Conservation (phyloP, 2,113 vertebrate species). For the Mola mola region DNA sequence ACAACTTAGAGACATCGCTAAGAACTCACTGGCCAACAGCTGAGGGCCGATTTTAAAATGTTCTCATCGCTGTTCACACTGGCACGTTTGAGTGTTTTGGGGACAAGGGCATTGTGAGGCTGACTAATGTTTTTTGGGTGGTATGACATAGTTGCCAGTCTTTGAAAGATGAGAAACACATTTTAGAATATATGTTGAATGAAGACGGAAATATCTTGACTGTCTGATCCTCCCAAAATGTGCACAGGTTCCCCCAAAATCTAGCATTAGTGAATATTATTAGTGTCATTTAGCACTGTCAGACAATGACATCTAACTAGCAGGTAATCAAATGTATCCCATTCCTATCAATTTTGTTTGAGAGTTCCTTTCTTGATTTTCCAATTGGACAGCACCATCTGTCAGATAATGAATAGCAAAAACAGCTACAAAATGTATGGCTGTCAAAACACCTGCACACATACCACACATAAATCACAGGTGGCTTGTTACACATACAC, state of each 20-base stretch:
- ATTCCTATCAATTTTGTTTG: slow-evolving; percentile 32
- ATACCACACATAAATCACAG: slow-evolving; percentile 28
- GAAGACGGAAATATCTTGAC: no score
- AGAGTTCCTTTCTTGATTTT: slow-evolving; percentile 54
- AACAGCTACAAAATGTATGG: slow-evolving; percentile 15
- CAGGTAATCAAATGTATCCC: slow-evolving; percentile 14
- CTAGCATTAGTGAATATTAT: slow-evolving; percentile 14
- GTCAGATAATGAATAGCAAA: slow-evolving; percentile 20
- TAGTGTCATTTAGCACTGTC: no score
- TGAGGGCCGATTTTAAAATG: slow-evolving; percentile 59
- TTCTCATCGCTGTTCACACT: slow-evolving; percentile 41
- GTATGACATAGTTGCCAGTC: slow-evolving; percentile 15
- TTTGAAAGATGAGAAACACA: slow-evolving; percentile 24
- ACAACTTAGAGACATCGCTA: no score
- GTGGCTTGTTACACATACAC: slow-evolving; percentile 29
- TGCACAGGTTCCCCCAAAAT: slow-evolving; percentile 13
- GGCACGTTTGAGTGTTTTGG: slow-evolving; percentile 55
- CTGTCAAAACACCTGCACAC: slow-evolving; percentile 29
- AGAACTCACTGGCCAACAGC: slow-evolving; percentile 14
- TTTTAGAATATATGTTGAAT: neutral
- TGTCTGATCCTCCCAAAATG: no score
- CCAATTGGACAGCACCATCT: slow-evolving; percentile 30
- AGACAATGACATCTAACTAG: slow-evolving; percentile 20
- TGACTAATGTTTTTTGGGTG: slow-evolving; percentile 49
- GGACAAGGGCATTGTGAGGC: slow-evolving; percentile 24